A percentile compares a stretch with the other conserved stretches of the same genome.
These are phyloP conservation scores for Halcyon chelicuti DNA, from an alignment of 2,797 vertebrate species.

Conservation along the genomic window DNA sequence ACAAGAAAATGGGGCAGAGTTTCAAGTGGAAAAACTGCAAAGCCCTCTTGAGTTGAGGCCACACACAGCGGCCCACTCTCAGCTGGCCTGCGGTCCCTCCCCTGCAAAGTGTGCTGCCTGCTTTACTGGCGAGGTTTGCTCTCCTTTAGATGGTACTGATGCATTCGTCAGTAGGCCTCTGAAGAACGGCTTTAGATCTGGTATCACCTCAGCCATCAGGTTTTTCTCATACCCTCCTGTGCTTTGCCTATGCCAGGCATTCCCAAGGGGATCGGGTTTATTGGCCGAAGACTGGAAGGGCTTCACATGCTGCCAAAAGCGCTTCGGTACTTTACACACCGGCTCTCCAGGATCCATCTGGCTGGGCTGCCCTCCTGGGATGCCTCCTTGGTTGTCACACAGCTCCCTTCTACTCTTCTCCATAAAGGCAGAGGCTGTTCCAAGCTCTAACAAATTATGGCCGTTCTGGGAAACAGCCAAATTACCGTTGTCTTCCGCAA, in stretches of 20 bases:
- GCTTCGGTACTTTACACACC: neutral
- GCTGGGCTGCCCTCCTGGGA: neutral
- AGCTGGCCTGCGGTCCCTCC: neutral
- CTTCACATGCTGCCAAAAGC: neutral
- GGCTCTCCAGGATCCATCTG: neutral
- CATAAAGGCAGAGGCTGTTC: neutral
- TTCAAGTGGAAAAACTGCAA: neutral
- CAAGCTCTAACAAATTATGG: neutral
- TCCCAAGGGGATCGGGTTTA: neutral
- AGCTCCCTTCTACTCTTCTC: neutral
- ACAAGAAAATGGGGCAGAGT: neutral
- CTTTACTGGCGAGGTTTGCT: neutral
- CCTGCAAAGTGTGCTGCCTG: neutral
- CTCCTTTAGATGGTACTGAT: neutral
- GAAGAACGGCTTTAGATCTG: neutral
- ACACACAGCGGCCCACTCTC: fast-evolving
- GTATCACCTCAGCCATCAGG: neutral
- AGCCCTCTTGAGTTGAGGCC: neutral
- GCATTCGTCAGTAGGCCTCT: neutral
- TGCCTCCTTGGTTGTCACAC: neutral
- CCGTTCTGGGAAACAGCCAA: neutral
- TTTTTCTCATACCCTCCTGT: neutral
- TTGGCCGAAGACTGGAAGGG: neutral
- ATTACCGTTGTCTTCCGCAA: neutral
- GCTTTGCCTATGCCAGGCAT: neutral